Base-by-base conservation (phyloP, 2,113 vertebrate species). In the Carassius gibelio region DNA sequence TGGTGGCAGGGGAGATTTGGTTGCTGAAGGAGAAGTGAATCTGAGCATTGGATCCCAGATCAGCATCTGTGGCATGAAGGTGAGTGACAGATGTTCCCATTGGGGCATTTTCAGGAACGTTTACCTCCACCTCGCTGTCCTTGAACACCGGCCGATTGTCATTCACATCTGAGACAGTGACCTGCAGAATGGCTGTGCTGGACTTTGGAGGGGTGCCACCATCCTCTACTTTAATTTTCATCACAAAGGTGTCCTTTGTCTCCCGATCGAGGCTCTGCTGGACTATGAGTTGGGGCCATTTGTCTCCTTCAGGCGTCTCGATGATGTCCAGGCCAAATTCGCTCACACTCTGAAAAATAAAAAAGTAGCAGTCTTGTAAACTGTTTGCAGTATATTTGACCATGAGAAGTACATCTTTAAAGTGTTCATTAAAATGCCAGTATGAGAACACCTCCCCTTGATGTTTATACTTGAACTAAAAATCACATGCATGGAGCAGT, bases 141-240 rank as follows among this genome's bases (percentile, higher is more conserved):
- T 96, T 96, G 92, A 99, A 99, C 50, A 99, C 93, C 0, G 97
- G 98, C 0, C 93, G 95, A 90, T 99, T 99, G 92, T 99, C 98
- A n/a, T 99, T 99, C 90, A 96, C 97, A 5, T 99, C 98, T 1
- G 96, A 96, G 88, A 99, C 96, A 1, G 96, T 99, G 21, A 99
- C 97, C 92, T 99, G 98, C 75, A 99, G 94, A 88, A 99, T 99
- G 86, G 98, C 98, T 0, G 98, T 99, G 94, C 98, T 99, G 84
- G 98, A 99, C 91, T 97, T 97, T 14, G 97, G 96, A 36, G 98
- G 98, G 84, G 91, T 96, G 66, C 98, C 98, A 21, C 98, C 98
- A 82, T 99, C 98, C 87, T 98, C 98, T 10, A 99, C 98, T 90
- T 99, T 99, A 88, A 99, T 96, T 90, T 99, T 99, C 97, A 99